Evolutionary conservation across 1,140 invertebrate genomes (phyloP).

Genomic region (Thaumatotibia leucotreta): DNA sequence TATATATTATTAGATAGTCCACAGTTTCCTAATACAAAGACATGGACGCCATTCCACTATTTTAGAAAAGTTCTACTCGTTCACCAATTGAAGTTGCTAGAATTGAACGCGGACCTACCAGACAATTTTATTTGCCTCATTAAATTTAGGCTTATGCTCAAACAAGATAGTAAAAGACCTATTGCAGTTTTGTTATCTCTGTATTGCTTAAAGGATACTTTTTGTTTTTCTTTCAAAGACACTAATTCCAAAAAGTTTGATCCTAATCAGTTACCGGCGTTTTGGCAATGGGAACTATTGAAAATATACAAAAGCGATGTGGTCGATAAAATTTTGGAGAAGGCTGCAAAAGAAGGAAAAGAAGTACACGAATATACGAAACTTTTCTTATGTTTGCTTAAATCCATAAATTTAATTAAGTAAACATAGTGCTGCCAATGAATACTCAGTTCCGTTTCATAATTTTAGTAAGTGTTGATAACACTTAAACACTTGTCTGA

Average conservation of each 20-base stretch:
- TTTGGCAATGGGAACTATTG: slow-evolving; percentile 67
- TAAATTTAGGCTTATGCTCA: slow-evolving; percentile 53
- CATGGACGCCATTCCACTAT: slow-evolving; percentile 49
- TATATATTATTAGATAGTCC: slow-evolving; percentile 45
- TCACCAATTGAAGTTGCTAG: slow-evolving; percentile 43
- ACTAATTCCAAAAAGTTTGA: slow-evolving; percentile 29
- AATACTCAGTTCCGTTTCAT: background rate
- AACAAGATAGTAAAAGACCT: slow-evolving; percentile 36
- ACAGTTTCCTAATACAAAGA: slow-evolving; percentile 52
- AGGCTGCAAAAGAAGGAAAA: slow-evolving; percentile 37
- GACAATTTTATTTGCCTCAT: slow-evolving; percentile 36
- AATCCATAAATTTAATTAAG: slow-evolving; percentile 34
- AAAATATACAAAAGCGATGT: slow-evolving; percentile 46
- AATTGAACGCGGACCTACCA: slow-evolving; percentile 19
- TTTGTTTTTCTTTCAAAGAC: slow-evolving; percentile 49
- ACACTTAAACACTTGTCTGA: too few species aligned
- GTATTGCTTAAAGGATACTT: slow-evolving; percentile 31
- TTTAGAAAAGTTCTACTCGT: slow-evolving; percentile 44
- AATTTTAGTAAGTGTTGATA: background rate
- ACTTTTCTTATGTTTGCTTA: slow-evolving; percentile 44
- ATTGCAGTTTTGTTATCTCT: slow-evolving; percentile 43
- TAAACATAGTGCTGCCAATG: background rate
- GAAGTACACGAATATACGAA: slow-evolving; percentile 28
- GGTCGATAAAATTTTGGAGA: slow-evolving; percentile 33
- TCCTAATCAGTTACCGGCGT: slow-evolving; percentile 39